A percentile compares a stretch with the other conserved stretches of the same genome.
Evolutionary conservation across 2,797 vertebrate species (phyloP).

Genomic region (Lithobates pipiens): DNA sequence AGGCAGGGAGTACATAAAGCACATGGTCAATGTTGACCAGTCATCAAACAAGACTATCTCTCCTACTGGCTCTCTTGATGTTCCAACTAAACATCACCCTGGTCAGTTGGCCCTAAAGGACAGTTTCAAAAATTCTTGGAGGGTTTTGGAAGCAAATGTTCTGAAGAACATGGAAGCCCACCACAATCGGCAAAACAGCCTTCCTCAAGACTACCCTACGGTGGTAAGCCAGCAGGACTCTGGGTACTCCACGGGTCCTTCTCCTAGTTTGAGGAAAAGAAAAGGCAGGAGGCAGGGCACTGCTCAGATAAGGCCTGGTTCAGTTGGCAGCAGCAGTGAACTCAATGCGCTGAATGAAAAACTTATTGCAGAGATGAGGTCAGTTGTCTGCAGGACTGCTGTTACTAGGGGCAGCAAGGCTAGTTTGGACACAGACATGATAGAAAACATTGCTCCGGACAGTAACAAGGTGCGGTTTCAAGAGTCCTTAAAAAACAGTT

Average conservation of each 20-base stretch:
- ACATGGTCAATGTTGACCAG: conserved; percentile 90
- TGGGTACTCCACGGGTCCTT: conserved; percentile 90
- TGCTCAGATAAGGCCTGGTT: conserved; percentile 81
- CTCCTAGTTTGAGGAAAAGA: conserved; percentile 86
- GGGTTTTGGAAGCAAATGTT: conserved; percentile 83
- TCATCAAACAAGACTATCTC: conserved; percentile 69
- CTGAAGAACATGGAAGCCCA: conserved; percentile 86
- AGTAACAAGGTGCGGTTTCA: conserved; percentile 80
- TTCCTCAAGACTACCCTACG: conserved; percentile 84
- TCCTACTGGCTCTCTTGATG: conserved; percentile 59
- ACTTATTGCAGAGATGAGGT: conserved; percentile 90
- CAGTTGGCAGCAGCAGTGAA: conserved; percentile 87
- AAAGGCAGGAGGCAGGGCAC: conserved; percentile 80
- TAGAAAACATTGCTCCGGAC: conserved; percentile 72
- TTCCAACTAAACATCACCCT: conserved; percentile 63
- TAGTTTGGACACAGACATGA: conserved; percentile 78
- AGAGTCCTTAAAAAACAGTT: conserved; percentile 77
- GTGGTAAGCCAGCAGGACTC: conserved; percentile 89
- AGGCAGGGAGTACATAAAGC: conserved; percentile 90
- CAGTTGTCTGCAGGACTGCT: conserved; percentile 87
- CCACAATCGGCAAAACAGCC: conserved; percentile 85
- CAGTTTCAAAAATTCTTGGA: conserved; percentile 83
- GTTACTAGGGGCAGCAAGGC: conserved; percentile 83
- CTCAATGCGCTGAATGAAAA: conserved; percentile 86
- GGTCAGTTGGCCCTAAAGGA: conserved; percentile 79